A percentile compares a stretch with the other conserved stretches of the same genome.
phyloP scores from a whole-genome alignment of 2,797 vertebrate species.

The Anisognathus igniventris region DNA sequence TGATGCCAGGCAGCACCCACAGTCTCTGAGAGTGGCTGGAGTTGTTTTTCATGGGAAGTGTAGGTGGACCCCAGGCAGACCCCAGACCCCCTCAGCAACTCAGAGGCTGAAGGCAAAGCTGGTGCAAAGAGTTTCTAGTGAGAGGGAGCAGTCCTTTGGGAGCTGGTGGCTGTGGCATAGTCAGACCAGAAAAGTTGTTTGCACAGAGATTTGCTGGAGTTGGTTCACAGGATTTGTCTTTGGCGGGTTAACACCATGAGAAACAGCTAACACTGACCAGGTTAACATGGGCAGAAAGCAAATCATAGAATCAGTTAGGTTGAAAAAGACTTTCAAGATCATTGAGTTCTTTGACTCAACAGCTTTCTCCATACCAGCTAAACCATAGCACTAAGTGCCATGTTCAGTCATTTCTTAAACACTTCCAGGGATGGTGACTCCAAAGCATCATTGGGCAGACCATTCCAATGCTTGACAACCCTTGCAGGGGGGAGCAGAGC shows the following conservation, averaged over 20 bases:
- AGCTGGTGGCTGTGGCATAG: neutral
- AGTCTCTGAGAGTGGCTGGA: neutral
- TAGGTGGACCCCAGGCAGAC: neutral
- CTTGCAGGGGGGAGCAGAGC: neutral
- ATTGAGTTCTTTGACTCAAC: neutral
- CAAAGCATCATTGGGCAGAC: neutral
- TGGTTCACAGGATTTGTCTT: neutral
- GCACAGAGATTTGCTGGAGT: neutral
- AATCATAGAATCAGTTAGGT: neutral
- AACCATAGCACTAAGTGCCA: neutral
- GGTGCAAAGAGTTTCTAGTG: neutral
- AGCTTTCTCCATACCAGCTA: neutral
- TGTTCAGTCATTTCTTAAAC: neutral
- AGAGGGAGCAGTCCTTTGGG: neutral
- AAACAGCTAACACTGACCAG: neutral
- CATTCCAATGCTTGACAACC: neutral
- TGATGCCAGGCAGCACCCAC: neutral
- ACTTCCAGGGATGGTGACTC: neutral
- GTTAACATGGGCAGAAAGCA: neutral
- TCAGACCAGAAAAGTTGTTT: neutral
- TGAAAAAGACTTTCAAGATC: neutral
- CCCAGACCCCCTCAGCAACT: neutral
- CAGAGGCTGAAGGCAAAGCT: neutral
- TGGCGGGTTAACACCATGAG: neutral
- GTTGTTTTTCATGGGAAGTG: neutral